Conservation (phyloP, 2,113 vertebrate genomes). For the Tautogolabrus adspersus region DNA sequence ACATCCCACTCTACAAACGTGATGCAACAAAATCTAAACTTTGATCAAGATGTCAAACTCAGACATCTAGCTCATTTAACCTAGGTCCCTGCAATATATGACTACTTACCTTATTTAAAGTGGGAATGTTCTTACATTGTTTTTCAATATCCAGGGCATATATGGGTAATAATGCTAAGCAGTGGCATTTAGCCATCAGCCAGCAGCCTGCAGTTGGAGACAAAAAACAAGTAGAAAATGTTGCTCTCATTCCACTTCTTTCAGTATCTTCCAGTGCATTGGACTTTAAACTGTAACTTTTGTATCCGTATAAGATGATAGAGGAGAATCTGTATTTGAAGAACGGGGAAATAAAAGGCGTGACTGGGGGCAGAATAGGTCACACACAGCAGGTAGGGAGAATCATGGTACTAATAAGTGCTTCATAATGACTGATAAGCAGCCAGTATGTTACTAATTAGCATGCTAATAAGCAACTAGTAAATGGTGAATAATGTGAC, state of each 20-base stretch:
- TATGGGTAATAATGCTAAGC: neutral
- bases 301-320: neutral
- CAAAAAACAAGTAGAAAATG: neutral
- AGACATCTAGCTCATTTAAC: neutral
- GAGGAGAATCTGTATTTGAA: neutral
- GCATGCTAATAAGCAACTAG: no score
- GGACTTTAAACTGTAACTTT: neutral
- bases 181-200: neutral
- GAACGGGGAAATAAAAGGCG: neutral
- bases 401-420: neutral
- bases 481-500: no score
- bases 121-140: neutral
- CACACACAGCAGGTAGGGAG: neutral
- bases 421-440: no score
- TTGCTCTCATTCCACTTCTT: neutral
- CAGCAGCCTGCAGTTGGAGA: neutral
- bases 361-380: neutral
- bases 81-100: neutral
- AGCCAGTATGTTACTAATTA: no score
- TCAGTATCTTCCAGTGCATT: neutral
- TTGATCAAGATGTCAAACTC: conserved; percentile 18
- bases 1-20: conserved; percentile 9
- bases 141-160: neutral
- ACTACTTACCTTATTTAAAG: neutral
- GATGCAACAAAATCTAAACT: neutral